Conservation (phyloP, 2,113 vertebrate species). For the Bothrops jararaca region DNA sequence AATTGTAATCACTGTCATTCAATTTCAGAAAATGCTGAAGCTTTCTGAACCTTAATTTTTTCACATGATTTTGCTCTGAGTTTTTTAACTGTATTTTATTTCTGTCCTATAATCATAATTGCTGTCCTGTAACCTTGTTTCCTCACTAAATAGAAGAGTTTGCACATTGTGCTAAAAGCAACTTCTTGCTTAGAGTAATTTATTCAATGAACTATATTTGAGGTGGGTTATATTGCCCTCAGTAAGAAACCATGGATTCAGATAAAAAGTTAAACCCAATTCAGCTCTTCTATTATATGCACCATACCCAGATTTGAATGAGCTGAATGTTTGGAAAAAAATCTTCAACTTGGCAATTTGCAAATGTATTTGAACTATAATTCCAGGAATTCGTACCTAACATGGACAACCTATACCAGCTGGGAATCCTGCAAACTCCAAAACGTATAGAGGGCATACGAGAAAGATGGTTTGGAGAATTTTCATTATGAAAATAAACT, state of each 20-base stretch:
- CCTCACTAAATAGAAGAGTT: neutral
- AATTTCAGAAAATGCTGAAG: neutral
- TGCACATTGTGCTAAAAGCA: neutral
- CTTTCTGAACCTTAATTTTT: neutral
- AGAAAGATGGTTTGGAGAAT: neutral
- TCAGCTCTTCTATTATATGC: neutral
- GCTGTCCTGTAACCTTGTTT: neutral
- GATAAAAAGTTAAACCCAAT: neutral
- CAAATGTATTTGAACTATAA: neutral
- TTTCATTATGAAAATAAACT: neutral
- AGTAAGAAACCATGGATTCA: neutral
- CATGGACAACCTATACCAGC: neutral
- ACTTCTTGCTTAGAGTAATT: neutral
- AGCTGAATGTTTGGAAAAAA: neutral
- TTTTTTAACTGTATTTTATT: neutral
- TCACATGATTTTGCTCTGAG: neutral
- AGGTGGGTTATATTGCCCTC: neutral
- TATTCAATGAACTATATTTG: neutral
- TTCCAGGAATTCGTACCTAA: neutral
- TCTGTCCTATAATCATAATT: neutral
- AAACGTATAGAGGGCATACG: neutral
- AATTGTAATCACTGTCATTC: neutral
- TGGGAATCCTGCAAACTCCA: neutral
- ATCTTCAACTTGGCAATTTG: neutral
- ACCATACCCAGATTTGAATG: neutral